Conservation (phyloP, 2,113 vertebrate species). For the Hirundichthys speculiger region DNA sequence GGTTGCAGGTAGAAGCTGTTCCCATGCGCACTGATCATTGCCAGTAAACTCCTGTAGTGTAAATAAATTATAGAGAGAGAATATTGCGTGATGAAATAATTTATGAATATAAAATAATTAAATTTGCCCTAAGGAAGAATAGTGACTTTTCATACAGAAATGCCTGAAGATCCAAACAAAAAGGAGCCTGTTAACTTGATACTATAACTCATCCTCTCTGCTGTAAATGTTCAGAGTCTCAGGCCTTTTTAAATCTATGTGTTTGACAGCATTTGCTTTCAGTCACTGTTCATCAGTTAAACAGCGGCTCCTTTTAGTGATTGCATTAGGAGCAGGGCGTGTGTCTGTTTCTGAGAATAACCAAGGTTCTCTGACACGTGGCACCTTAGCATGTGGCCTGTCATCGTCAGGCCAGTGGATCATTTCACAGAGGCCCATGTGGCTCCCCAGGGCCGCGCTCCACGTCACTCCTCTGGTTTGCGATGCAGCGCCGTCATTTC, state of each 20-base stretch:
- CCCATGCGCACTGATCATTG: background rate
- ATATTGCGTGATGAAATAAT: slow-evolving; percentile 51
- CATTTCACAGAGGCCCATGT: slow-evolving; percentile 32
- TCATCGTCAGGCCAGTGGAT: slow-evolving; percentile 61
- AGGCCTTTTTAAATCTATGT: slow-evolving; percentile 15
- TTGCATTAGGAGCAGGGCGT: slow-evolving; percentile 42
- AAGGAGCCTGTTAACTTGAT: background rate
- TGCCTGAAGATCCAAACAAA: background rate
- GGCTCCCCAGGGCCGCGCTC: slow-evolving; percentile 16
- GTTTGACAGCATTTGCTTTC: background rate
- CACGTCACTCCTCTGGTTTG: slow-evolving; percentile 14
- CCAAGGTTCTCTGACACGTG: slow-evolving; percentile 29
- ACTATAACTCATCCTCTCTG: slow-evolving; percentile 3
- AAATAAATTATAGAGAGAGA: slow-evolving; percentile 37
- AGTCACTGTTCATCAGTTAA: background rate
- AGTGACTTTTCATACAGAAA: slow-evolving; percentile 34
- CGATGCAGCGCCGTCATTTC: slow-evolving; percentile 56
- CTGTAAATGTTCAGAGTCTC: slow-evolving; percentile 1
- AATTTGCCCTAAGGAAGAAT: slow-evolving; percentile 33
- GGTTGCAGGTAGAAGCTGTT: slow-evolving; percentile 2
- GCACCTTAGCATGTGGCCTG: slow-evolving; percentile 53
- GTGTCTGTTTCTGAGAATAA: slow-evolving; percentile 59
- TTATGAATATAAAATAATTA: slow-evolving; percentile 44
- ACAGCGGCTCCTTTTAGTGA: slow-evolving; percentile 7
- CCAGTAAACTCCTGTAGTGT: slow-evolving; percentile 20